Evolutionary conservation across 2,797 vertebrate species (phyloP), one percentile per base, ranked within the genome.

Genomic region (Ceryle rudis): DNA sequence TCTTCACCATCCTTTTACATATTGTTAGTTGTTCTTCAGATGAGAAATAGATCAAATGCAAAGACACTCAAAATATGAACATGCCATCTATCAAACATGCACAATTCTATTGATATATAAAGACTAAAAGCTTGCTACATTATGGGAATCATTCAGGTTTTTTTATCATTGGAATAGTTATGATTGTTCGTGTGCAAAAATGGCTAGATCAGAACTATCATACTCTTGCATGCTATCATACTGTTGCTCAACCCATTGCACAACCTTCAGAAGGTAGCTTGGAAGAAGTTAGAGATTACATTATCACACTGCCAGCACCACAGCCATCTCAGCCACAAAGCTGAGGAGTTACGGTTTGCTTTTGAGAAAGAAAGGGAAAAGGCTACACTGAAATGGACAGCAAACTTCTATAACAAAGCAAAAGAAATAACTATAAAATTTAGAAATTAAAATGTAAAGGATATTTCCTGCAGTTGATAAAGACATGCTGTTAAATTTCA

Each of bases 401-500:
- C 1, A 20, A 87, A 61, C 41, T 52, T 58, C 90, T 80, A 6
- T 21, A 74, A 92, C 55, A 94, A 93, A 96, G 55, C 10, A 39
- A 86, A 82, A 72, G 18, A 95, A 91, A 81, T 49, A 89, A 74
- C 82, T 62, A 72, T 64, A 75, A 87, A 89, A 84, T 90, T 81
- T 72, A 79, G 70, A 89, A 96, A 75, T 86, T 41, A 95, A 91
- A 89, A 87, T 28, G 20, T 80, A 96, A 97, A 95, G 51, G 67
- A 81, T 54, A 94, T 88, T 93, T 95, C 67, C 73, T 90, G 85
- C 58, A 93, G 85, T 60, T 79, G 66, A 90, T 86, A 93, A 83
- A 96, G 89, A 96, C 62, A 95, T 37, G 52, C 35, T 51, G 6
- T 81, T 96, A 97, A 94, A 97, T 95, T 97, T 97, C 90, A 81